Base-by-base conservation (phyloP, 2,113 vertebrate genomes). In the Alexandromys fortis region DNA sequence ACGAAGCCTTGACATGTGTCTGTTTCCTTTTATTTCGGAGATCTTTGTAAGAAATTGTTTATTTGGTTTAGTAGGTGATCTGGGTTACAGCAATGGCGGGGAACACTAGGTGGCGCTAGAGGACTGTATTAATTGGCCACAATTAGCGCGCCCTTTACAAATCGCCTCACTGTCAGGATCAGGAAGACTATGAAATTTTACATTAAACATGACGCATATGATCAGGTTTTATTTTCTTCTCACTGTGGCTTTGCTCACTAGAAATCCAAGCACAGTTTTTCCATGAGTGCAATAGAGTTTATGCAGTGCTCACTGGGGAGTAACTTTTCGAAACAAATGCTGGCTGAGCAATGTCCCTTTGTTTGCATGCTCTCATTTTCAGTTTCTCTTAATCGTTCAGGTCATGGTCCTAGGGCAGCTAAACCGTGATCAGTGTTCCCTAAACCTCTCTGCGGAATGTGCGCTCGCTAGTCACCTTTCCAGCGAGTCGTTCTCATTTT, bases 101-200 rank as follows among this genome's bases (percentile, higher is more conserved):
- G 0, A 2, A 97, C 98, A 97, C 98, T 94, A 98, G 98, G 98
- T 98, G 98, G 98, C 98, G 96, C 86, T 97, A 8, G 96, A 98
- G 98, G 98, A 99, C 98, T 97, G 96, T 95, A 94, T 47, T 96
- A 98, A 98, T 96, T 91, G 92, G 6, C 45, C 0, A n/a, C 97
- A 98, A 98, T 98, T 98, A 98, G 52, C 0, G 52, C 0, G 0
- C 0, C 16, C 49, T 94, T 94, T 89, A 73, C 92, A 97, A 35
- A 82, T 42, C 88, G 73, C 90, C 90, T 83, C 52, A 86, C 89
- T 73, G 82, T 93, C 75, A 89, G 95, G 87, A 90, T 96, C 67
- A 94, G 94, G 93, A 90, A 92, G 79, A 91, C 70, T 68, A 77
- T 30, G 77, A 89, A 42, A 96, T 98, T 98, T 98, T 96, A 81